phyloP scores from a whole-genome alignment of 2,113 vertebrate genomes.

The Madoqua kirkii region DNA sequence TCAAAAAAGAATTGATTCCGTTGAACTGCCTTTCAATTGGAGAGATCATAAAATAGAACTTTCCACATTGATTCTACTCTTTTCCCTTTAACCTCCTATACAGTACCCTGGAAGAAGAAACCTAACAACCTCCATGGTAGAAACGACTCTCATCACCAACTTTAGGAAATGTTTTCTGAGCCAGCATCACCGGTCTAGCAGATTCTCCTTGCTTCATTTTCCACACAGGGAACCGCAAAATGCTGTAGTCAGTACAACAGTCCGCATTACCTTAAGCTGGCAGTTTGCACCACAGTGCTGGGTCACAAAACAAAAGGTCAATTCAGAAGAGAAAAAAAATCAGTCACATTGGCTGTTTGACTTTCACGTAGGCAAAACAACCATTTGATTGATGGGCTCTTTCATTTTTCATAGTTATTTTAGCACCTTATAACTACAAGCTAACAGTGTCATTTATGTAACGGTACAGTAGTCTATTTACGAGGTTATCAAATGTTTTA shows the following conservation, averaged over 20 bases:
- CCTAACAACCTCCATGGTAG: background rate
- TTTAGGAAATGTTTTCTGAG: background rate
- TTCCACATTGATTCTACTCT: background rate
- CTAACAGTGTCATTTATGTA: conserved; percentile 49
- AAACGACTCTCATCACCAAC: background rate
- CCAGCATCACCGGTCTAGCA: background rate
- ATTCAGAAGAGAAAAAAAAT: conserved; percentile 52
- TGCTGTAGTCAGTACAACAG: background rate
- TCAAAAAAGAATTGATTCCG: background rate
- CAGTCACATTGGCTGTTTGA: conserved; percentile 5
- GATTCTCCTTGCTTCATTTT: background rate
- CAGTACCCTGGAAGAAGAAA: background rate
- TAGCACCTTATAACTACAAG: conserved; percentile 46
- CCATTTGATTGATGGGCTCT: conserved; percentile 5
- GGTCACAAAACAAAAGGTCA: conserved; percentile 45
- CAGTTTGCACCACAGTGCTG: background rate
- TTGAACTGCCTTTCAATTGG: background rate
- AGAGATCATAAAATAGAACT: background rate
- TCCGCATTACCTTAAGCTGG: background rate
- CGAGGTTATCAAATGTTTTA: conserved; percentile 52
- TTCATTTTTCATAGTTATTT: conserved; percentile 57
- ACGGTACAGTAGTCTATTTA: conserved; percentile 53
- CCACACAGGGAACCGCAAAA: background rate
- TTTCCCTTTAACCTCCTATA: background rate
- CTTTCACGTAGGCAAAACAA: conserved; percentile 65